A percentile compares a stretch with the other conserved stretches of the same genome.
phyloP scores from a whole-genome alignment of 2,113 vertebrate genomes.

The Panthera uncia region DNA sequence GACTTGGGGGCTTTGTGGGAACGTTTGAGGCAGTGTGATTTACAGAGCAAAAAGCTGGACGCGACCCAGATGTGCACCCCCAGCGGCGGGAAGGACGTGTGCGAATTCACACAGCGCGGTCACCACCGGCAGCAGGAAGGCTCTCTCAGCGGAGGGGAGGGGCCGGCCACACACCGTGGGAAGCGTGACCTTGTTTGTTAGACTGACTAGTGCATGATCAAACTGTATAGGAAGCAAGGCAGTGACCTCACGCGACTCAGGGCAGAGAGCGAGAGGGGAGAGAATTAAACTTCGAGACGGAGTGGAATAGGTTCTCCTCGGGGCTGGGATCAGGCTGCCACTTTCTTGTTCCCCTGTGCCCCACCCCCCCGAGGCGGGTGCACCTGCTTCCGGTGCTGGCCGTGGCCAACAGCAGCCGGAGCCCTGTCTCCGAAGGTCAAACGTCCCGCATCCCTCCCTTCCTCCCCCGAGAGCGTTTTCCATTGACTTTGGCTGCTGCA shows the following conservation, averaged over 20 bases:
- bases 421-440: background rate
- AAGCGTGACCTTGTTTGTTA: too few relatives aligned
- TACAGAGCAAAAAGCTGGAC: background rate
- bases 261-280: too few relatives aligned
- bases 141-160: background rate
- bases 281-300: background rate
- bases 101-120: too few relatives aligned
- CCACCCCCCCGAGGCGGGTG: rapidly evolving
- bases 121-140: background rate
- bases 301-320: background rate
- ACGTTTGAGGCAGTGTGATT: background rate
- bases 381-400: background rate
- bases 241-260: background rate
- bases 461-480: background rate
- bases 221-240: background rate
- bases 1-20: background rate
- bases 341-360: too few relatives aligned
- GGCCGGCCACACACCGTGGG: rapidly evolving
- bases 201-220: too few relatives aligned
- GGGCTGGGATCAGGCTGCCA: background rate
- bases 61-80: background rate
- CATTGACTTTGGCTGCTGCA: background rate
- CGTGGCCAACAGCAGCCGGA: background rate
- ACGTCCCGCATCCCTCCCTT: rapidly evolving
- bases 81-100: rapidly evolving